Conservation (phyloP, 2,888 invertebrate species). For the Plagodis dolabraria region DNA sequence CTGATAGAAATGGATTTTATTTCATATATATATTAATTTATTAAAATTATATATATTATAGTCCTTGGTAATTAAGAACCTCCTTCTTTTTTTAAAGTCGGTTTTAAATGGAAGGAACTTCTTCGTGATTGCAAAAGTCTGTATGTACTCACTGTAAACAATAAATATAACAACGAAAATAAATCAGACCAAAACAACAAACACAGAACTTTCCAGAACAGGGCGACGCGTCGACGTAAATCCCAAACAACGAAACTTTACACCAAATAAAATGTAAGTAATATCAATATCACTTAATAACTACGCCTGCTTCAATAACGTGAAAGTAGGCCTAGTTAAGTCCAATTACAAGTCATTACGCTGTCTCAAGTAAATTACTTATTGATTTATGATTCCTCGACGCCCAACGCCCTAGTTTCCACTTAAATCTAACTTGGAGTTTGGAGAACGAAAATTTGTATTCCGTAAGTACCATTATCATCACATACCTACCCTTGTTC, state of each 20-base stretch:
- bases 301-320: constrained; percentile 25
- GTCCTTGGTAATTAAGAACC: too few species aligned
- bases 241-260: constrained; percentile 30
- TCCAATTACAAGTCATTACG: constrained; percentile 33
- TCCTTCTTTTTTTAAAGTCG: too few species aligned
- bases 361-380: constrained; percentile 31
- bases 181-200: too few species aligned
- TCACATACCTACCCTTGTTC: too few species aligned
- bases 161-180: too few species aligned
- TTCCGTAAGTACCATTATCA: background rate
- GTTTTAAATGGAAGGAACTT: too few species aligned
- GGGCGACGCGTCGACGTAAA: constrained; percentile 20
- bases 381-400: constrained; percentile 33
- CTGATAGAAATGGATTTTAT: too few species aligned
- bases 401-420: constrained; percentile 25
- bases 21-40: too few species aligned
- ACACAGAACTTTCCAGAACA: constrained; percentile 3
- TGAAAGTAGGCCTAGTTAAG: constrained; percentile 30
- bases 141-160: too few species aligned
- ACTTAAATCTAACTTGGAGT: constrained; percentile 2
- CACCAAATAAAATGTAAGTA: constrained; percentile 33
- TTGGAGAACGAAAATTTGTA: background rate
- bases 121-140: too few species aligned
- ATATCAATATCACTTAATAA: constrained; percentile 35
- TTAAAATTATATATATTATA: too few species aligned